Evolutionary conservation across 2,113 vertebrate genomes (phyloP).

Genomic region (Vulpes ferrilata): DNA sequence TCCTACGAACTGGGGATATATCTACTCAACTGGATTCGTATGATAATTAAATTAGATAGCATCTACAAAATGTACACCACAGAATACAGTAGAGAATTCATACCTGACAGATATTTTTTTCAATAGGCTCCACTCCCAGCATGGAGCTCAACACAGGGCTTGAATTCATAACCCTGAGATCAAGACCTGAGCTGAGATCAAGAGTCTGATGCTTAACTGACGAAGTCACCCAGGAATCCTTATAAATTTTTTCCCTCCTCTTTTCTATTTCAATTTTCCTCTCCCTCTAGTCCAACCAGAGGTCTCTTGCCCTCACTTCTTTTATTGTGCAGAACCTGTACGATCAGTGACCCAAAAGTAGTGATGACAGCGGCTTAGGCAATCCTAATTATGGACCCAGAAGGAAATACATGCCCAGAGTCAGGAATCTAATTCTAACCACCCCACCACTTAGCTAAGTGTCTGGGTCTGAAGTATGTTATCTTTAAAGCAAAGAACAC

Average conservation of each 20-base stretch:
- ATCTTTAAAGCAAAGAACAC: slow-evolving; percentile 4
- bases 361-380: neutral
- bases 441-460: neutral
- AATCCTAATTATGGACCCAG: neutral
- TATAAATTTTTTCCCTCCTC: neutral
- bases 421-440: neutral
- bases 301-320: neutral
- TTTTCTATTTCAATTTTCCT: neutral
- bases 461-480: neutral
- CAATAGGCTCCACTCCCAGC: neutral
- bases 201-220: too few species aligned
- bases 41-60: neutral
- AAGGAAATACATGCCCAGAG: neutral
- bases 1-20: neutral
- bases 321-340: neutral
- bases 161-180: neutral
- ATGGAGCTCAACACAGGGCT: neutral
- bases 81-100: neutral
- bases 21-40: neutral
- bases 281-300: neutral
- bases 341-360: neutral
- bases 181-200: neutral
- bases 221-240: neutral
- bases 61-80: neutral
- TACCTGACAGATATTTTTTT: neutral